Conservation (phyloP, 1,140 invertebrate genomes). For the Colletes gigas region DNA sequence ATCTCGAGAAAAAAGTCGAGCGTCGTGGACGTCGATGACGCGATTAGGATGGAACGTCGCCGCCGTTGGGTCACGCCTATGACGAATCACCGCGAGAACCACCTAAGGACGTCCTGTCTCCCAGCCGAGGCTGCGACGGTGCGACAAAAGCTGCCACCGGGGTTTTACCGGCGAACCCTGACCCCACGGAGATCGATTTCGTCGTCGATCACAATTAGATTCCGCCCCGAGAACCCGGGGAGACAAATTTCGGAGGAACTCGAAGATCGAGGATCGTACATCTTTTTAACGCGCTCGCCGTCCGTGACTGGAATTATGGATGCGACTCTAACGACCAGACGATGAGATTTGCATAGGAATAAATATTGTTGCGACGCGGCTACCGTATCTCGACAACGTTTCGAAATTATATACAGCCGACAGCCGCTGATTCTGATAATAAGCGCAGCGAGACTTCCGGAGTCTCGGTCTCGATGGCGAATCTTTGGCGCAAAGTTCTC, state of each 20-base stretch:
- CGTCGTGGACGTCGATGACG: conserved; percentile 58
- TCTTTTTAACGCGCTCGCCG: too few species aligned
- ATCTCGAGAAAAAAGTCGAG: conserved; percentile 59
- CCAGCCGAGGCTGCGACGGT: conserved; percentile 32
- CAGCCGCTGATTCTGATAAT: too few species aligned
- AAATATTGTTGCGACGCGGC: too few species aligned
- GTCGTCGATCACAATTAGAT: conserved; percentile 68
- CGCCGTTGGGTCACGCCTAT: conserved; percentile 55
- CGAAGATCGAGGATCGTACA: too few species aligned
- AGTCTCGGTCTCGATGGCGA: too few species aligned
- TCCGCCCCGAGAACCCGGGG: not conserved
- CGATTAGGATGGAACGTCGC: conserved; percentile 59
- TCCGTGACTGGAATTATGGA: too few species aligned
- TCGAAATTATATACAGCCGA: too few species aligned
- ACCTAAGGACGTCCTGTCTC: conserved; percentile 53
- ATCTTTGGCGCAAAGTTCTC: too few species aligned
- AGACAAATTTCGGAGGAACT: not conserved
- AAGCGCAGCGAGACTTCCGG: too few species aligned
- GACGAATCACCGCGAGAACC: conserved; percentile 64
- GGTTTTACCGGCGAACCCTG: conserved; percentile 18
- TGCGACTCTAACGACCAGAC: too few species aligned
- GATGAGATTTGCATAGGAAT: too few species aligned
- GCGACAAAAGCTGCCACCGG: conserved; percentile 44
- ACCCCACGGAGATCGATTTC: conserved; percentile 49
- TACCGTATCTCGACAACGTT: too few species aligned